Percentiles rank a stretch among this genome's conserved stretches.
phyloP scores from a whole-genome alignment of 2,888 invertebrate genomes.

The Vanessa cardui region DNA sequence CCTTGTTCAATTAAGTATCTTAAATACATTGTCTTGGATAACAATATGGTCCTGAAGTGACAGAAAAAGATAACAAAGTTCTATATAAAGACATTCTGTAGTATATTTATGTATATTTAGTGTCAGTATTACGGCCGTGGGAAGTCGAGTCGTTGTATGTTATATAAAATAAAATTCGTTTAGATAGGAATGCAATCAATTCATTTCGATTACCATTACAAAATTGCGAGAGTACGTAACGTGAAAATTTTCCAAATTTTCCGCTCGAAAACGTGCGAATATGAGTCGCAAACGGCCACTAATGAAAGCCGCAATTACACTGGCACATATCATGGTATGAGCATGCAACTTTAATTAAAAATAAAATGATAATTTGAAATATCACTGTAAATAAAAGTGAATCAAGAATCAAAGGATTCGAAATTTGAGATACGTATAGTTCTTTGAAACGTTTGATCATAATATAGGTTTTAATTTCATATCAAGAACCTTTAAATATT shows the following conservation, averaged over 20 bases:
- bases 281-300: slow-evolving; percentile 56
- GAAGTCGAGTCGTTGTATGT: not conserved
- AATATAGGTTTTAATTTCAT: slow-evolving; percentile 4
- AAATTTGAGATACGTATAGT: not conserved
- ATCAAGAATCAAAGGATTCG: not conserved
- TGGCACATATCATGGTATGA: slow-evolving; percentile 39
- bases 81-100: no score
- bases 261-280: slow-evolving; percentile 50
- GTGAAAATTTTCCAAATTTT: slow-evolving; percentile 41
- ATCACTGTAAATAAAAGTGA: not conserved
- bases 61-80: no score
- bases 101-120: no score
- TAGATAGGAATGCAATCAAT: slow-evolving; percentile 17
- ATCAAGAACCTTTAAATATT: not conserved
- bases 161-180: slow-evolving; percentile 27
- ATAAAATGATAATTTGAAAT: slow-evolving; percentile 37
- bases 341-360: slow-evolving; percentile 57
- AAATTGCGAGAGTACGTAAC: slow-evolving; percentile 23
- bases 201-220: slow-evolving; percentile 29
- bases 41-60: no score
- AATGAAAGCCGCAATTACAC: slow-evolving; percentile 61
- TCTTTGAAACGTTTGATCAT: slow-evolving; percentile 1
- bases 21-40: no score
- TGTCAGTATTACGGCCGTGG: no score
- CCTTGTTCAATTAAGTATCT: no score